A percentile compares a stretch with the other conserved stretches of the same genome.
Evolutionary conservation across 2,888 invertebrate genomes (phyloP).

Genomic region (Cheilosia scutellata): DNA sequence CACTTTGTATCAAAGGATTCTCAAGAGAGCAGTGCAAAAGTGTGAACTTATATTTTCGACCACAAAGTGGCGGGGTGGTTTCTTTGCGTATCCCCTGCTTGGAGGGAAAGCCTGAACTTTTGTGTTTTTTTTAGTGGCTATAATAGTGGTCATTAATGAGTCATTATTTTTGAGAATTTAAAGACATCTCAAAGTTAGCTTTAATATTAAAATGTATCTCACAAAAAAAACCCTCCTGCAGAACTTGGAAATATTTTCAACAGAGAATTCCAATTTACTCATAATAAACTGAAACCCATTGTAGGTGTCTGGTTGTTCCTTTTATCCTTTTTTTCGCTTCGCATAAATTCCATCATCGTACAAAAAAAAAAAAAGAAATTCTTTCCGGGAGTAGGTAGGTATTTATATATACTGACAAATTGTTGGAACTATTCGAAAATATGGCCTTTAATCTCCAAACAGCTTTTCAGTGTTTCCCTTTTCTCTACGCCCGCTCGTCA

Average conservation of each 20-base stretch:
- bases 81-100: constrained; percentile 13
- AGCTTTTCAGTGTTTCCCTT: too few relatives aligned
- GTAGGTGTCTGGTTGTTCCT: constrained; percentile 19
- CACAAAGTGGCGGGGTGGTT: constrained; percentile 53
- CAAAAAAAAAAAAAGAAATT: constrained; percentile 1
- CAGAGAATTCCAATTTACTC: constrained; percentile 43
- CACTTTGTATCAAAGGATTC: constrained; percentile 37
- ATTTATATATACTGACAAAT: not conserved
- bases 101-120: not conserved
- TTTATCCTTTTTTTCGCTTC: constrained; percentile 15
- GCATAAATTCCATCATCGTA: constrained; percentile 17
- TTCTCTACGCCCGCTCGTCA: not conserved
- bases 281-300: constrained; percentile 40
- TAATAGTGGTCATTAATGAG: not conserved
- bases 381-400: constrained; percentile 7
- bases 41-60: constrained; percentile 39
- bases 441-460: constrained; percentile 11
- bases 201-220: not conserved
- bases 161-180: not conserved
- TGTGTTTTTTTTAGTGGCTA: not conserved
- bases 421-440: constrained; percentile 43
- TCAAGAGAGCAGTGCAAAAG: constrained; percentile 14
- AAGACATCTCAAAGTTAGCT: too few relatives aligned
- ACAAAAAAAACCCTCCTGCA: not conserved
- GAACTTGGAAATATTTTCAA: constrained; percentile 2